Conservation (phyloP, 1,140 invertebrate species). For the Chironomus tepperi region DNA sequence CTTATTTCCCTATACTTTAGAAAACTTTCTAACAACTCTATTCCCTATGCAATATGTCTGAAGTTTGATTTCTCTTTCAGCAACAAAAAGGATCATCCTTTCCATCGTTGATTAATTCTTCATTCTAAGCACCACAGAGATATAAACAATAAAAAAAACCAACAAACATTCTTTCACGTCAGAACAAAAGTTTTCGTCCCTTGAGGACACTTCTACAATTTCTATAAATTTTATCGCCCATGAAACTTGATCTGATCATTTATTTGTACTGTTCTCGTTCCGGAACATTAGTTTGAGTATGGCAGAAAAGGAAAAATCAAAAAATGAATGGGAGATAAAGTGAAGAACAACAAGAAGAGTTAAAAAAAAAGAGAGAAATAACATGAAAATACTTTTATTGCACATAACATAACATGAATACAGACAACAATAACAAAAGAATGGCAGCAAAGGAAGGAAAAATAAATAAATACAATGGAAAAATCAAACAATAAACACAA, state of each 20-base stretch:
- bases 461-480: background rate
- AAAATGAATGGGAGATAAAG: background rate
- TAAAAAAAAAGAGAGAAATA: background rate
- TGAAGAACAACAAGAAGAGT: background rate
- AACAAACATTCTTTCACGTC: background rate
- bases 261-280: background rate
- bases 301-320: background rate
- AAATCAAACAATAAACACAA: constrained; percentile 14
- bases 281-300: background rate
- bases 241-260: constrained; percentile 13
- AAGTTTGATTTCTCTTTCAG: too few relatives aligned
- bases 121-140: too few relatives aligned
- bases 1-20: too few relatives aligned
- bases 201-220: background rate
- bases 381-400: constrained; percentile 14
- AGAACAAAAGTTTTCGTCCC: too few relatives aligned
- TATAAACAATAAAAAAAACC: too few relatives aligned
- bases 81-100: too few relatives aligned
- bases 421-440: background rate
- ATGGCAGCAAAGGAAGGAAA: background rate
- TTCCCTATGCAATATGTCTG: too few relatives aligned
- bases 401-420: background rate
- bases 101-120: too few relatives aligned
- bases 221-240: background rate
- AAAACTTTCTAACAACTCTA: too few relatives aligned